Evolutionary conservation across 2,888 invertebrate species (phyloP), one percentile per base, ranked within the genome.

Genomic region (Drosophila leonis): DNA sequence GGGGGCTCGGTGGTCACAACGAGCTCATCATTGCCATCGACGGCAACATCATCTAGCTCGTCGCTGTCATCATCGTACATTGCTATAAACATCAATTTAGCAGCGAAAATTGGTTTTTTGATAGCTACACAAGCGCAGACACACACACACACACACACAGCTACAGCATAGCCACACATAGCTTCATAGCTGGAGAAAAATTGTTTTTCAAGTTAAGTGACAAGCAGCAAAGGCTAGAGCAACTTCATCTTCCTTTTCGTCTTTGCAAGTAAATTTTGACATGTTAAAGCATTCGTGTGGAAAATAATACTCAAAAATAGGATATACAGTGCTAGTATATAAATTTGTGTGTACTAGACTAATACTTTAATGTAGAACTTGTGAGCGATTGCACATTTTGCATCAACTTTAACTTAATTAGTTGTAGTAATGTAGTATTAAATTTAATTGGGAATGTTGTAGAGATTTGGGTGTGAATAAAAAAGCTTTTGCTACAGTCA

Each of bases 31-130:
- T 85, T 69, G 69, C 54, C 87, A 80, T 76, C 74, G 83, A 80
- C 75, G 64, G 67, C 77, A 66, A 62, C 68, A 79, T 64, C 62
- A 79, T 57, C 52, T 48, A 41, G 66, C 77, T 77, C 39, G 69
- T 72, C 66, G 73, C 86, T 77, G 70, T 80, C 77, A 72, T 80
- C 73, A 82, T 77, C 72, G 72, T 76, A 78, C 88, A 82, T 90
- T 72, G 87, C 90, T 87, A 89, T 87, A 90, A 87, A 87, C 87
- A 87, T 87, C 86, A 87, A 87, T 87, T 87, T 87, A 90, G 90
- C 82, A 83, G 69, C 90, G 90, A 87, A 87, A 87, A 86, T 86
- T 86, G 90, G 86, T 90, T 86, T 86, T 86, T 83, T 90, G 86
- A 86, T 89, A 87, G 86, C 84, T 79, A 37, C 63, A 72, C 65